Evolutionary conservation across 2,797 vertebrate species (phyloP), one percentile per base, ranked within the genome.

Genomic region (Lerista edwardsae): DNA sequence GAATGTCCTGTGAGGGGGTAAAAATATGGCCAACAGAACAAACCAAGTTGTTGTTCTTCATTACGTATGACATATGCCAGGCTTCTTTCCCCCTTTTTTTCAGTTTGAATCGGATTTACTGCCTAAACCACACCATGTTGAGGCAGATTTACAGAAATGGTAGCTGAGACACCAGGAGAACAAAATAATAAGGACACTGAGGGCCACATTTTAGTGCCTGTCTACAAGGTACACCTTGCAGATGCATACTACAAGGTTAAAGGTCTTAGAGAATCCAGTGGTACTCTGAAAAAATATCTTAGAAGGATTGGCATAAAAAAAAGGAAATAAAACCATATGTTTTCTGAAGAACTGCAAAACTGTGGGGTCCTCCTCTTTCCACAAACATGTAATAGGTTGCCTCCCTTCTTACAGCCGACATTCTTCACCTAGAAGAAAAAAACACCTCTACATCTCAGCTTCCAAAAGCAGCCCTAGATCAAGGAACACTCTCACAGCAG

Each of bases 111-210:
- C 82, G 86, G 75, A 55, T 86, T 76, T 75, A 59, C 62, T 80
- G 65, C 29, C 67, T 80, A 31, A 84, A 75, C 65, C 47, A 57
- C 78, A 67, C 57, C 61, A 57, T 62, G 89, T 84, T 86, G 81
- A 61, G 64, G 75, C 74, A 80, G 57, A 86, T 84, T 73, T 77
- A 82, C n/a, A 75, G 29, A 77, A 75, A 79, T 68, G 10, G 11
- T 78, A 82, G 81, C n/a, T 65, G 55, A 75, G 23, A 83, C 83
- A 69, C 65, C 67, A 78, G 23, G 29, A 83, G 72, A 82, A 82
- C 64, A 39, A 72, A 80, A 77, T 36, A 47, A 78, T 79, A 59
- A 17, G 15, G 82, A 1, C 86, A 85, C 79, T 34, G 27, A 39
- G 27, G 55, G n/a, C 23, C 34, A 1, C 0, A 5, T 31, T 3